Percentiles rank a stretch among this genome's conserved stretches.
These are phyloP conservation scores for Anoplophora glabripennis DNA, from an alignment of 1,140 invertebrate genomes.

Conservation along the genomic window DNA sequence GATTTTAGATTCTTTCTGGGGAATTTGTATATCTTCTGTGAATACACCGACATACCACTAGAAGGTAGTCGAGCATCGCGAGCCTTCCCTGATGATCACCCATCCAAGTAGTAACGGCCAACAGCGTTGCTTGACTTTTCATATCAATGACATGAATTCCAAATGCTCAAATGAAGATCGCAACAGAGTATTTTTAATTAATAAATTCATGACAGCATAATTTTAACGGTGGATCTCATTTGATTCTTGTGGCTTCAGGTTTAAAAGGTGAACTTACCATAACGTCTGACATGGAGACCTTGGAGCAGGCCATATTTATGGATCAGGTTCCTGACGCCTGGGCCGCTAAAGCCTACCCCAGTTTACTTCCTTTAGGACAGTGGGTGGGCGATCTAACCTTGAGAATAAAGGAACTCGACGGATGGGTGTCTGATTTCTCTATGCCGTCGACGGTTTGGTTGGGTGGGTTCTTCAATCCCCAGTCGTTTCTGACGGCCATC, in stretches of 20 bases:
- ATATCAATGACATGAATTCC: no score
- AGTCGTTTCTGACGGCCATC: constrained; percentile 94
- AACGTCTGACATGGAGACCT: constrained; percentile 85
- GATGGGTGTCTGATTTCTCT: constrained; percentile 77
- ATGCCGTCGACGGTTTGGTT: constrained; percentile 87
- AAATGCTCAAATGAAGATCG: no score
- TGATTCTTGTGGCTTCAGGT: constrained; percentile 23
- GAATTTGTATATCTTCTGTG: no score
- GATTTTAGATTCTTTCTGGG: no score
- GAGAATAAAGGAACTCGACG: constrained; percentile 74
- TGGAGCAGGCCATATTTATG: constrained; percentile 81
- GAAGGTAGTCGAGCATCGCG: no score
- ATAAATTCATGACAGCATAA: no score
- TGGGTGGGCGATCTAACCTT: constrained; percentile 85
- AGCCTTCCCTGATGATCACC: no score
- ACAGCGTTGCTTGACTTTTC: no score
- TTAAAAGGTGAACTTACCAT: constrained; percentile 84
- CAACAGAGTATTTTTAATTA: no score
- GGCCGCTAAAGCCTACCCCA: constrained; percentile 85
- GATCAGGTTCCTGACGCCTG: constrained; percentile 82
- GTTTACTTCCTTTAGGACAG: constrained; percentile 73
- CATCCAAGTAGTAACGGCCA: no score
- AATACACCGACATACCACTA: no score
- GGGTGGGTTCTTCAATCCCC: constrained; percentile 94
- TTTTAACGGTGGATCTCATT: no score